These are phyloP conservation scores for Prionailurus bengalensis DNA, from an alignment of 2,113 vertebrate species.

Conservation along the genomic window DNA sequence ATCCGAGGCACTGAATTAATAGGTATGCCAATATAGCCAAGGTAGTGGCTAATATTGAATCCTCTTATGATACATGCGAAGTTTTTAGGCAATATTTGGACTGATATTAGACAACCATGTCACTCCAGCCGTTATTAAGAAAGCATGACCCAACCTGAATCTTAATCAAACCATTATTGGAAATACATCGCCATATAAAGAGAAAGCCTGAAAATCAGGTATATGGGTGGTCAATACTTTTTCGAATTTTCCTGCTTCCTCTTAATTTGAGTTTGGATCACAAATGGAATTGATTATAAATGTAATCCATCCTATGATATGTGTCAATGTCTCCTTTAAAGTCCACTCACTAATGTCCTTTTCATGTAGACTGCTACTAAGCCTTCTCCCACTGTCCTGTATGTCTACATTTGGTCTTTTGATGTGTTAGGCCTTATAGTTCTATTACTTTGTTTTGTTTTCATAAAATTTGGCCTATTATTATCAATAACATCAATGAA, in stretches of 20 bases:
- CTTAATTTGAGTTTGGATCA: constrained; percentile 50
- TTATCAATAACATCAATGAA: not conserved
- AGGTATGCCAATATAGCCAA: constrained; percentile 16
- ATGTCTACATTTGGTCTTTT: not conserved
- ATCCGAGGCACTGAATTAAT: constrained; percentile 36
- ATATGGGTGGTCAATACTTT: not conserved
- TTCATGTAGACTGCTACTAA: not conserved
- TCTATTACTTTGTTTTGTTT: constrained; percentile 1
- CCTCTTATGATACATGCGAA: constrained; percentile 45
- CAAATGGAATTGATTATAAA: constrained; percentile 8
- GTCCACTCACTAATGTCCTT: not conserved
- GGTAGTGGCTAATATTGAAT: not conserved
- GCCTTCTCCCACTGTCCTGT: not conserved
- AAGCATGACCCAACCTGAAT: constrained; percentile 13
- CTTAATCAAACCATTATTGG: constrained; percentile 28
- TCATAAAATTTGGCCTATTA: not conserved
- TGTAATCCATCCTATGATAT: not conserved
- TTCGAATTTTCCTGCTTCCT: not conserved
- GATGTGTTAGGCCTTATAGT: not conserved
- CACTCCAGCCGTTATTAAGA: not conserved
- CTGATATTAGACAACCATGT: not conserved
- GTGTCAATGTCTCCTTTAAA: not conserved
- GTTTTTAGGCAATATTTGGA: constrained; percentile 51
- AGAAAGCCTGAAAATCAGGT: constrained; percentile 30
- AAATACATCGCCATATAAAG: constrained; percentile 48